Evolutionary conservation across 2,888 invertebrate genomes (phyloP).

Genomic region (Limnephilus rhombicus): DNA sequence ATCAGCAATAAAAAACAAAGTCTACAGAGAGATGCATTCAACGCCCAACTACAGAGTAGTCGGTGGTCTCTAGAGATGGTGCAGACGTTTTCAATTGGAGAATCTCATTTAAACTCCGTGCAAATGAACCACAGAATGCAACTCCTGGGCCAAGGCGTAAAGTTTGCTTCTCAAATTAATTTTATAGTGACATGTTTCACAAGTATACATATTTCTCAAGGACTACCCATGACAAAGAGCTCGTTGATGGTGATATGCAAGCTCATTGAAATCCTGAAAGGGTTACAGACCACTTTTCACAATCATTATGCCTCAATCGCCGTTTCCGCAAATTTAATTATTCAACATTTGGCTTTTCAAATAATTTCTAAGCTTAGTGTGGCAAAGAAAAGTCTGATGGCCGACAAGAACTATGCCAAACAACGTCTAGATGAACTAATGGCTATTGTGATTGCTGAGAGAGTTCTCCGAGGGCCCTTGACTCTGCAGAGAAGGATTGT

Average conservation of each 20-base stretch:
- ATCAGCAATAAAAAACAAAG: conserved; percentile 78
- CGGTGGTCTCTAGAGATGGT: conserved; percentile 74
- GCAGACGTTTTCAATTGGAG: conserved; percentile 71
- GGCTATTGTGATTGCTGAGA: conserved; percentile 85
- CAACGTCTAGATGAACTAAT: conserved; percentile 85
- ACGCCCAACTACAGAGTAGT: conserved; percentile 70
- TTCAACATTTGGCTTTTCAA: conserved; percentile 89
- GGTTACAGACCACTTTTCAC: conserved; percentile 84
- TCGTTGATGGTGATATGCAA: conserved; percentile 87
- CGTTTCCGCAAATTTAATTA: conserved; percentile 85
- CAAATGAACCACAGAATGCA: conserved; percentile 75
- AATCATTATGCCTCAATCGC: conserved; percentile 84
- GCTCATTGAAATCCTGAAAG: conserved; percentile 88
- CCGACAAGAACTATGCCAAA: conserved; percentile 81
- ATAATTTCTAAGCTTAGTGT: conserved; percentile 82
- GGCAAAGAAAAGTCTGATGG: conserved; percentile 83
- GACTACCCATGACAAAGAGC: conserved; percentile 87
- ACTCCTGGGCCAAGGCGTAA: conserved; percentile 78
- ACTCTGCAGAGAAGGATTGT: conserved; percentile 82
- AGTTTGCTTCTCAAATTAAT: conserved; percentile 83
- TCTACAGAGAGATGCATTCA: conserved; percentile 81
- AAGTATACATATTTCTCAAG: conserved; percentile 84
- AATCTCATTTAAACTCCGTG: conserved; percentile 73
- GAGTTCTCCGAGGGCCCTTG: conserved; percentile 81
- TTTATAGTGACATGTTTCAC: conserved; percentile 79